These are phyloP conservation scores for Strix uralensis DNA, from an alignment of 2,113 vertebrate species.

Conservation along the genomic window DNA sequence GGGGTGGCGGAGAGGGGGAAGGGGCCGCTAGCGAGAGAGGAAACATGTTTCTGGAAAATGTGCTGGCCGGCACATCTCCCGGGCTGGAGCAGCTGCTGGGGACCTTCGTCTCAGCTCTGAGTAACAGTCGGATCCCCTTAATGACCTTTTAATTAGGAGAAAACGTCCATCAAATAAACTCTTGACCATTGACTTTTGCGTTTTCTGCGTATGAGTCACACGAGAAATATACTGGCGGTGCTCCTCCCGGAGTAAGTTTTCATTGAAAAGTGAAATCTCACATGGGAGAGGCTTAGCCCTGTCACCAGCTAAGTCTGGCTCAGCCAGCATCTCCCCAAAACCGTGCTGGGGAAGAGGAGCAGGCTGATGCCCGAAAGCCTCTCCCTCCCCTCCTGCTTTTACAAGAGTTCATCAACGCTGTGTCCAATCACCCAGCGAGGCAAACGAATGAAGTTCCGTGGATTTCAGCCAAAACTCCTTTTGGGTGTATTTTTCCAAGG, in stretches of 20 bases:
- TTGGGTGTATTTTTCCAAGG: constrained; percentile 47
- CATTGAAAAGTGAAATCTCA: constrained; percentile 71
- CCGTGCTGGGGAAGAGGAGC: background rate
- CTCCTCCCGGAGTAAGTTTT: constrained; percentile 50
- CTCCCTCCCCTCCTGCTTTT: constrained; percentile 1
- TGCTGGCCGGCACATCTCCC: constrained; percentile 56
- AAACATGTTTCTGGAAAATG: constrained; percentile 56
- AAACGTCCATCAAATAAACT: constrained; percentile 70
- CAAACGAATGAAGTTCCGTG: background rate
- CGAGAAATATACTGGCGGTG: constrained; percentile 62
- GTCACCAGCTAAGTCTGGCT: constrained; percentile 8
- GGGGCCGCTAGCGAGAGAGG: constrained; percentile 47
- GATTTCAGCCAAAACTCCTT: constrained; percentile 18
- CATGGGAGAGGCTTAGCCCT: constrained; percentile 36
- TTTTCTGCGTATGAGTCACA: constrained; percentile 67
- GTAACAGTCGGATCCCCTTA: constrained; percentile 44
- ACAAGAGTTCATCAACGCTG: background rate
- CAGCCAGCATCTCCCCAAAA: background rate
- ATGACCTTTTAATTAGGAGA: constrained; percentile 63
- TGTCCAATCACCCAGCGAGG: background rate
- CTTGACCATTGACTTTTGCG: constrained; percentile 66
- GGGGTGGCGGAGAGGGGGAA: constrained; percentile 56
- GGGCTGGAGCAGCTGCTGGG: background rate
- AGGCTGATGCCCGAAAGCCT: background rate
- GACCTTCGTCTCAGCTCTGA: constrained; percentile 39